These are phyloP conservation scores for Drosophila merina DNA, from an alignment of 2,888 invertebrate species.

Conservation along the genomic window DNA sequence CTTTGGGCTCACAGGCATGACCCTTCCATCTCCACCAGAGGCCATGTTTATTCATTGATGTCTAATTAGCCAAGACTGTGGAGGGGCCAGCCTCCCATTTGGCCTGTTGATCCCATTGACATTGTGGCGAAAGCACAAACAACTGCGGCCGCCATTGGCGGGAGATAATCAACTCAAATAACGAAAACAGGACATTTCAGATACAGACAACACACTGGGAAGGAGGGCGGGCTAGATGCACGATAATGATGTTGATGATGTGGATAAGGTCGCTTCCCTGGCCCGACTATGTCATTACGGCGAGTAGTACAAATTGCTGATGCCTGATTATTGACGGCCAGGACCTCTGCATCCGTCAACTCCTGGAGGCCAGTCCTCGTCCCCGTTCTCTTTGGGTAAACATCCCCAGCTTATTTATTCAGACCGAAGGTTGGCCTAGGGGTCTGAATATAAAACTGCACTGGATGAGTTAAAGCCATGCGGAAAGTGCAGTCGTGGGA, in stretches of 20 bases:
- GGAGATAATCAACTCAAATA: slow-evolving; percentile 60
- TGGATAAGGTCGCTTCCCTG: slow-evolving; percentile 32
- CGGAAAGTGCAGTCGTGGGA: slow-evolving; percentile 9
- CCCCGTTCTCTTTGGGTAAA: slow-evolving; percentile 5
- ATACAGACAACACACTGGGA: background rate
- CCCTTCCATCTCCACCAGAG: slow-evolving; percentile 7
- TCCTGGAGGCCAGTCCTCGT: slow-evolving; percentile 16
- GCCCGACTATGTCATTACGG: slow-evolving; percentile 52
- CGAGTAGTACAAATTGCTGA: slow-evolving; percentile 61
- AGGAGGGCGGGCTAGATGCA: background rate
- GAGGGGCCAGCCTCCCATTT: slow-evolving; percentile 25
- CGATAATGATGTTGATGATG: slow-evolving; percentile 35
- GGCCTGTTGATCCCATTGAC: slow-evolving; percentile 22
- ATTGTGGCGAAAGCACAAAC: slow-evolving; percentile 17
- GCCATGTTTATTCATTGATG: slow-evolving; percentile 68
- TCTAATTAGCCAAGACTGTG: slow-evolving; percentile 56
- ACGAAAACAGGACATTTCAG: slow-evolving; percentile 29
- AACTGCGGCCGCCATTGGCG: slow-evolving; percentile 50
- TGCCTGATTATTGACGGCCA: slow-evolving; percentile 42
- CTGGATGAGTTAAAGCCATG: slow-evolving; percentile 20
- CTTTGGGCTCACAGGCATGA: slow-evolving; percentile 7
- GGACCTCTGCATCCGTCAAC: slow-evolving; percentile 47
- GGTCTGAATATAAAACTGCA: slow-evolving; percentile 15
- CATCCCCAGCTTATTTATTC: slow-evolving; percentile 36
- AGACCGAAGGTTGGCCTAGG: slow-evolving; percentile 25